Conservation (phyloP, 2,888 invertebrate species). For the Liodrosophila aerea region DNA sequence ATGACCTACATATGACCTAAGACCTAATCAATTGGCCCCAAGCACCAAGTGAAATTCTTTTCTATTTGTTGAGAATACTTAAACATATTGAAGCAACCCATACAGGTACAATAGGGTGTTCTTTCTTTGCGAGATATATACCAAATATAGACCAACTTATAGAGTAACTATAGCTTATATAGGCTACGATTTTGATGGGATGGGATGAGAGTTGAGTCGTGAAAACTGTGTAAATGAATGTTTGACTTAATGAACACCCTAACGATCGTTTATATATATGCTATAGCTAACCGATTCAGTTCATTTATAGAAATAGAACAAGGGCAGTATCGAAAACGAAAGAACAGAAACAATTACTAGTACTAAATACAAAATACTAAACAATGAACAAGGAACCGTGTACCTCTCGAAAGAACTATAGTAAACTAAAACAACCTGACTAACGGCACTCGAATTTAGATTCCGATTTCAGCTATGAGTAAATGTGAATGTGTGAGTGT, state of each 20-base stretch:
- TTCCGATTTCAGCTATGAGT: constrained; percentile 45
- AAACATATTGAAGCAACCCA: too few species aligned
- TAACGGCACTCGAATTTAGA: constrained; percentile 50
- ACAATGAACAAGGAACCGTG: constrained; percentile 75
- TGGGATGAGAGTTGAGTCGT: too few species aligned
- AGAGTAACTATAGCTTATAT: too few species aligned
- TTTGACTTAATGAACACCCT: too few species aligned
- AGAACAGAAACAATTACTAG: constrained; percentile 32
- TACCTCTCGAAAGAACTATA: constrained; percentile 69
- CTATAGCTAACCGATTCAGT: too few species aligned
- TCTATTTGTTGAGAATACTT: too few species aligned
- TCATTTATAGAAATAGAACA: too few species aligned
- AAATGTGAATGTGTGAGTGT: neutral
- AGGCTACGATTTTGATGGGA: too few species aligned
- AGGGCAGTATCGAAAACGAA: constrained; percentile 15
- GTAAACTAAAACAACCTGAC: constrained; percentile 20
- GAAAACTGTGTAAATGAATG: too few species aligned
- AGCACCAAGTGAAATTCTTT: constrained; percentile 48
- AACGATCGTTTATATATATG: too few species aligned
- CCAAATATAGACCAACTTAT: too few species aligned
- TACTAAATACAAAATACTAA: neutral
- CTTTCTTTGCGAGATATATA: neutral
- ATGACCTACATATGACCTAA: constrained; percentile 1
- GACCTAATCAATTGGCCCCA: constrained; percentile 39
- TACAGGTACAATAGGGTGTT: too few species aligned